Conservation (phyloP, 2,888 invertebrate species). For the Stenoptilia bipunctidactyla region DNA sequence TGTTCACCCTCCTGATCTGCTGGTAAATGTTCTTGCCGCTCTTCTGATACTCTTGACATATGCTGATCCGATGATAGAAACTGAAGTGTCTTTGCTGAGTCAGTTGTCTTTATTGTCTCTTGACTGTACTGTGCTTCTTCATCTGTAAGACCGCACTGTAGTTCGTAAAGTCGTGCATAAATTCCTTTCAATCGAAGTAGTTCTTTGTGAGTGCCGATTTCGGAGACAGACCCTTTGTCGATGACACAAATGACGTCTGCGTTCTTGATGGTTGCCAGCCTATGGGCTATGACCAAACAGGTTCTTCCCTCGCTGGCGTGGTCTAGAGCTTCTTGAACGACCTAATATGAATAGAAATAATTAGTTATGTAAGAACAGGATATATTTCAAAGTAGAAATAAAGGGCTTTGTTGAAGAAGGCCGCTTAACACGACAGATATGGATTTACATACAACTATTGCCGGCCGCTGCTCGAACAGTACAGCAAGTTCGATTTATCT, state of each 20-base stretch:
- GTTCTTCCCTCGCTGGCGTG: constrained; percentile 83
- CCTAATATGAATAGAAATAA: constrained; percentile 44
- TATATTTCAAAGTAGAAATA: not conserved
- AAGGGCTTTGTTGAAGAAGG: not conserved
- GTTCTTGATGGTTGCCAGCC: constrained; percentile 86
- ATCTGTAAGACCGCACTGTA: not conserved
- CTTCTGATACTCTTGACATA: no score
- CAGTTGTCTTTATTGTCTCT: no score
- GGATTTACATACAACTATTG: no score
- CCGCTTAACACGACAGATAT: not conserved
- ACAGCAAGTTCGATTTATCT: no score
- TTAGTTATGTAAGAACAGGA: not conserved
- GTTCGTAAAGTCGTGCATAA: constrained; percentile 33
- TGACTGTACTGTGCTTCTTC: no score
- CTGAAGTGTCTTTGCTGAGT: no score
- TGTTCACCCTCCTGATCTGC: no score
- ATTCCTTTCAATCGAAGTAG: constrained; percentile 71
- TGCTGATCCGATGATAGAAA: no score
- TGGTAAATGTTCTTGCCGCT: no score
- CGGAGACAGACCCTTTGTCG: constrained; percentile 74
- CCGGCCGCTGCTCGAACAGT: no score
- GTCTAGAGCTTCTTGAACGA: constrained; percentile 84
- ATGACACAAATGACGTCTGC: constrained; percentile 84
- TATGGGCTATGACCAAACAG: constrained; percentile 88
- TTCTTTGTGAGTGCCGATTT: constrained; percentile 74